A percentile compares a stretch with the other conserved stretches of the same genome.
Evolutionary conservation across 2,113 vertebrate genomes (phyloP).

Genomic region (Thunnus maccoyii): DNA sequence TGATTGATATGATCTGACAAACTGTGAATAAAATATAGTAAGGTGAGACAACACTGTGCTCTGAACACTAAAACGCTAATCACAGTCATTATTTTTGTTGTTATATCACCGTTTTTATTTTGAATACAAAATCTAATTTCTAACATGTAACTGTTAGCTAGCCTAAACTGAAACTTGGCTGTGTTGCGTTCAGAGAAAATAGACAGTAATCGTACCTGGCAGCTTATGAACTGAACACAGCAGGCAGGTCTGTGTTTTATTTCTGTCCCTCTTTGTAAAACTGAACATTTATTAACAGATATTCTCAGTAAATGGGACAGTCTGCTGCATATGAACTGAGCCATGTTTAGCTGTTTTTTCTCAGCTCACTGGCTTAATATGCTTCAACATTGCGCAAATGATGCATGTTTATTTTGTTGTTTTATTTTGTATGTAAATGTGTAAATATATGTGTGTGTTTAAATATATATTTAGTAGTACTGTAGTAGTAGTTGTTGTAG

Average conservation of each 20-base stretch:
- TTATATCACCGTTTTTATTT: no score
- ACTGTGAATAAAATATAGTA: no score
- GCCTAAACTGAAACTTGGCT: neutral
- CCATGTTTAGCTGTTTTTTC: slow-evolving; percentile 57
- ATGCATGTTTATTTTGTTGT: neutral
- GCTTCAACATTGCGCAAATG: slow-evolving; percentile 24
- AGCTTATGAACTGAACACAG: slow-evolving; percentile 56
- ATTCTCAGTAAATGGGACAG: slow-evolving; percentile 58
- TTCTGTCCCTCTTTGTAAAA: slow-evolving; percentile 22
- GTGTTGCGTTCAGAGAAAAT: neutral
- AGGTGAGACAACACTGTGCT: no score
- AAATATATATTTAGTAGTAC: no score
- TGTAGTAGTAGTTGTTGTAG: neutral
- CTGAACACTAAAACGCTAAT: no score
- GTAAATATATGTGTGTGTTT: no score
- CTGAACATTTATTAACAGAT: neutral
- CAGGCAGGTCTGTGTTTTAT: slow-evolving; percentile 12
- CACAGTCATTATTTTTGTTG: no score
- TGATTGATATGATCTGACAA: no score
- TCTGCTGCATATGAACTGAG: slow-evolving; percentile 51
- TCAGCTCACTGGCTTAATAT: neutral
- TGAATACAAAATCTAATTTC: no score
- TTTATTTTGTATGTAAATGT: no score
- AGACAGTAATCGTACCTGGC: slow-evolving; percentile 70
- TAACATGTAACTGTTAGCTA: neutral